phyloP scores from a whole-genome alignment of 2,797 vertebrate species.

The Siniperca obscura region DNA sequence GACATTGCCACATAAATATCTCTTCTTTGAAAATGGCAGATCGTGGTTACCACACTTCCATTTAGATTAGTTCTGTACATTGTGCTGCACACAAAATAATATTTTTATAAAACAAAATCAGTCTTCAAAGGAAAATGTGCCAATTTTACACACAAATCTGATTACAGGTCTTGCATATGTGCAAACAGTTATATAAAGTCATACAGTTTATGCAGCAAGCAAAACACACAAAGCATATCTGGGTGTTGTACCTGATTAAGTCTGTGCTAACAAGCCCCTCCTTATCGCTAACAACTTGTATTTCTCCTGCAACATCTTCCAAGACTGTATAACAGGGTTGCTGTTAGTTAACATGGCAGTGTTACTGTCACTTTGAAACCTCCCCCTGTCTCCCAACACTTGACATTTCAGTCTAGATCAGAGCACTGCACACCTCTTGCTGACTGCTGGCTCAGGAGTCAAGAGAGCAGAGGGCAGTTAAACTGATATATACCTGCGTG shows the following conservation, averaged over 20 bases:
- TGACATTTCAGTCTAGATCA: slow-evolving; percentile 43
- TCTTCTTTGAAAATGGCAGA: background rate
- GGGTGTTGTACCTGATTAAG: slow-evolving; percentile 12
- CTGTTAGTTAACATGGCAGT: slow-evolving; percentile 4
- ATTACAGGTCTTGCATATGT: background rate
- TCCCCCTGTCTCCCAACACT: slow-evolving; percentile 11
- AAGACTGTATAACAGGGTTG: slow-evolving; percentile 11
- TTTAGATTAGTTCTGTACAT: background rate
- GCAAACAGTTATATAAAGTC: background rate
- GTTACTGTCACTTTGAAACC: slow-evolving; percentile 43
- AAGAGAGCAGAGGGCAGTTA: slow-evolving; percentile 28
- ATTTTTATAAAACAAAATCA: background rate
- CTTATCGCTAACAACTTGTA: slow-evolving; percentile 15
- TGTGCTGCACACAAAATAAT: background rate
- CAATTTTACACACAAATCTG: background rate
- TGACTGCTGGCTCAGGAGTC: slow-evolving; percentile 20
- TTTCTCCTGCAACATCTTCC: slow-evolving; percentile 23
- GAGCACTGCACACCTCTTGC: background rate
- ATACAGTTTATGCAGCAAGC: slow-evolving; percentile 3
- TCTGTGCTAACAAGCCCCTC: slow-evolving; percentile 16
- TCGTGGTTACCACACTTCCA: background rate
- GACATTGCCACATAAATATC: background rate
- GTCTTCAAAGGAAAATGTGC: background rate
- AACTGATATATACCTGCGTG: slow-evolving; percentile 40
- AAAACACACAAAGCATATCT: slow-evolving; percentile 27